Conservation (phyloP, 2,113 vertebrate species). For the Pundamilia nyererei region DNA sequence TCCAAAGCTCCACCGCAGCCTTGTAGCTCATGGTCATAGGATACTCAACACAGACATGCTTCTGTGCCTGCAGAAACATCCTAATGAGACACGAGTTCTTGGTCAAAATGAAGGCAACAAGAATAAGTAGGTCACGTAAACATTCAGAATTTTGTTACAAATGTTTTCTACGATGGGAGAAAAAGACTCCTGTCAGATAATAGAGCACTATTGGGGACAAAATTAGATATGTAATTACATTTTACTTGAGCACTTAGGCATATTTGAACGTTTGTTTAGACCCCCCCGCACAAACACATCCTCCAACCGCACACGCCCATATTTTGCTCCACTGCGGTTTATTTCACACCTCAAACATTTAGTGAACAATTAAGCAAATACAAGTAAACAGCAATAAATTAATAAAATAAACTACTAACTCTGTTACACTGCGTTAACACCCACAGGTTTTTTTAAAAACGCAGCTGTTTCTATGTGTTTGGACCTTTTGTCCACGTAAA, state of each 20-base stretch:
- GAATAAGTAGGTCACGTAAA: neutral
- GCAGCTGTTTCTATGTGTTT: no score
- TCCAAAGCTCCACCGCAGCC: conserved; percentile 78
- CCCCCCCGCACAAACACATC: rapidly evolving
- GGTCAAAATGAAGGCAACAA: neutral
- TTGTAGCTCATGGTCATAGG: conserved; percentile 79
- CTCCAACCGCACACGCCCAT: rapidly evolving
- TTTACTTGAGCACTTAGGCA: neutral
- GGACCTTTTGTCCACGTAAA: no score
- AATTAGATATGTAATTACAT: rapidly evolving
- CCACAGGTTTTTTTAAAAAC: rapidly evolving
- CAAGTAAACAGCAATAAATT: rapidly evolving
- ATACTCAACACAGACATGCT: conserved; percentile 92
- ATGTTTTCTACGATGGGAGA: neutral
- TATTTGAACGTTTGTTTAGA: neutral
- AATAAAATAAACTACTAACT: rapidly evolving
- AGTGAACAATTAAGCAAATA: no score
- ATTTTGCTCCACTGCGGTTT: rapidly evolving
- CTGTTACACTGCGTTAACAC: rapidly evolving
- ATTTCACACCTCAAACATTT: no score
- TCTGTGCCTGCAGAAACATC: conserved; percentile 83
- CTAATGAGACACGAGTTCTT: neutral
- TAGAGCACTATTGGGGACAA: neutral
- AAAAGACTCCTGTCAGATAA: rapidly evolving
- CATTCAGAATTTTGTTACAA: neutral